Evolutionary conservation across 2,113 vertebrate species (phyloP).

Genomic region (Petaurus breviceps): DNA sequence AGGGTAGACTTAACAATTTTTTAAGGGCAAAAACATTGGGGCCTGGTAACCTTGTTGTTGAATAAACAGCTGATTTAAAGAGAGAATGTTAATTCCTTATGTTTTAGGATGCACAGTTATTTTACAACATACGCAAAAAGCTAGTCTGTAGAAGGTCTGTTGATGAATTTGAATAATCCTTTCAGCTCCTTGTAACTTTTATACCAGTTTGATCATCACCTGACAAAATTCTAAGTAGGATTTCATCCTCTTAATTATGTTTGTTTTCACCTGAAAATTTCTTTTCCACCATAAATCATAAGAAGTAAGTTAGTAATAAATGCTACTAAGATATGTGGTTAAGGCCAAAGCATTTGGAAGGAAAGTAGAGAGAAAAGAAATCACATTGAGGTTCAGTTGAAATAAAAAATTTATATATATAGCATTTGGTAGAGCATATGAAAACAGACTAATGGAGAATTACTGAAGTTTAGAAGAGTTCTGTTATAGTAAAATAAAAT

Average conservation of each 20-base stretch:
- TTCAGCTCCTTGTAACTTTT: slow-evolving; percentile 11
- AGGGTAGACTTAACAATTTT: neutral
- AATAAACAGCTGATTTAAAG: neutral
- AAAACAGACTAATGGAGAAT: slow-evolving; percentile 6
- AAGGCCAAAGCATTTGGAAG: slow-evolving; percentile 11
- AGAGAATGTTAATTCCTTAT: neutral
- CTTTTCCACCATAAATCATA: slow-evolving; percentile 44
- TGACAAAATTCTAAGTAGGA: slow-evolving; percentile 31
- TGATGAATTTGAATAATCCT: slow-evolving; percentile 6
- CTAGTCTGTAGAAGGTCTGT: neutral
- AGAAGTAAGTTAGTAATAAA: slow-evolving; percentile 34
- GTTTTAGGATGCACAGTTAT: neutral
- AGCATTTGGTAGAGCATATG: no score
- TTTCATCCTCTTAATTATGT: neutral
- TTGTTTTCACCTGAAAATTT: neutral
- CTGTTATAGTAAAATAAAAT: no score
- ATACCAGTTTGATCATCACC: neutral
- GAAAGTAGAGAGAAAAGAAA: slow-evolving; percentile 8
- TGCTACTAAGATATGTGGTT: slow-evolving; percentile 27
- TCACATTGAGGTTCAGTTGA: neutral
- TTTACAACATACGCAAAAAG: neutral
- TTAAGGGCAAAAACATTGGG: slow-evolving; percentile 11
- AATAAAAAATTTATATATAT: no score
- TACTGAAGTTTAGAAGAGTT: no score
- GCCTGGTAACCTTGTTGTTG: slow-evolving; percentile 17